phyloP scores from a whole-genome alignment of 2,113 vertebrate genomes.

The Gymnogyps californianus region DNA sequence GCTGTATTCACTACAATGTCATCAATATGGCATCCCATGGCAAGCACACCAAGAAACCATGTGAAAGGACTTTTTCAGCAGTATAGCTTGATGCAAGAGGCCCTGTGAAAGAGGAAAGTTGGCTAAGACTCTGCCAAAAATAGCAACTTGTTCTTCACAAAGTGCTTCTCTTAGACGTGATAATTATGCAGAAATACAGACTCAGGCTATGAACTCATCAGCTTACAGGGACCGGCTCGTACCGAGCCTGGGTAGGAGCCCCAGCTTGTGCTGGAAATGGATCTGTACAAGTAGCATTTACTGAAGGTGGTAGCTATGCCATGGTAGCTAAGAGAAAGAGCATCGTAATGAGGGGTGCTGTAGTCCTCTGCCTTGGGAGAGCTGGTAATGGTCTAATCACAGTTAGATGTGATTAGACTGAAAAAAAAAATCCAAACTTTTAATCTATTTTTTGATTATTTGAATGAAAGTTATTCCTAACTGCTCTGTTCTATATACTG shows the following conservation, averaged over 20 bases:
- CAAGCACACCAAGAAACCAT: neutral
- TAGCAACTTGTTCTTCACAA: neutral
- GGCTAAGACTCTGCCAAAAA: neutral
- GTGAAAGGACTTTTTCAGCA: neutral
- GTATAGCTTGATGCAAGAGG: neutral
- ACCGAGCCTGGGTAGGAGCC: neutral
- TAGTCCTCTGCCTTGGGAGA: neutral
- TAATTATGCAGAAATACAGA: conserved; percentile 34
- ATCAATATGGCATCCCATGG: neutral
- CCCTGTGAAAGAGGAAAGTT: neutral
- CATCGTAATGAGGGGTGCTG: neutral
- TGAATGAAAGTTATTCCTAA: neutral
- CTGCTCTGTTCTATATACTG: neutral
- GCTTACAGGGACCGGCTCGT: neutral
- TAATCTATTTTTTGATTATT: neutral
- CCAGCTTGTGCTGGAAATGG: neutral
- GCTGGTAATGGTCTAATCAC: neutral
- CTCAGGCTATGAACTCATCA: neutral
- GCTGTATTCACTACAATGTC: neutral
- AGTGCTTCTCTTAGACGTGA: neutral
- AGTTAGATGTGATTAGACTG: neutral
- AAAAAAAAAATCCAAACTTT: neutral
- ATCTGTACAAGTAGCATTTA: neutral
- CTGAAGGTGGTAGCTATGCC: neutral
- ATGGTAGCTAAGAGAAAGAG: neutral